Evolutionary conservation across 2,888 invertebrate genomes (phyloP), one percentile per base, ranked within the genome.

Genomic region (Prosopocoilus inquinatus): DNA sequence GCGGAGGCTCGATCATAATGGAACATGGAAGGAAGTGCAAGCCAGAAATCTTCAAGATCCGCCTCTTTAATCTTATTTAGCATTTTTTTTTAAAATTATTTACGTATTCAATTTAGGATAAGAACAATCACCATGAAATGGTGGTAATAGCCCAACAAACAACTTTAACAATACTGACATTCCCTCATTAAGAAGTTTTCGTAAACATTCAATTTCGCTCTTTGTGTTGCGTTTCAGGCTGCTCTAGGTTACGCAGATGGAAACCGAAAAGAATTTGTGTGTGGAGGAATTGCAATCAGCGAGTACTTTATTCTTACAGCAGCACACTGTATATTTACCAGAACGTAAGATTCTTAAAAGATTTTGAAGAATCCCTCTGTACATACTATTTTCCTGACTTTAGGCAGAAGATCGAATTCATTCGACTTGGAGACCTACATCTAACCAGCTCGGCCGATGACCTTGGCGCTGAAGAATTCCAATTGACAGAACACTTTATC

Each of bases 261-360:
- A 41, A 57, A 67, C 12, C 66, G 70, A 0, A 77, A 80, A 56
- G 58, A 65, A 1, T 85, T 83, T 79, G 65, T 68, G 1, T 89
- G 89, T 64, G 89, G 88, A 0, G 89, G 88, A 0, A 81, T 83
- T 9, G 75, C 89, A 8, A 82, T 89, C 50, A 84, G 84, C 50
- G 68, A 84, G 1, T 75, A 77, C 3, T 87, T 81, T 69, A 82
- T 89, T 32, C 68, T 89, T 2, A 86, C 87, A 0, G 88, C 88
- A 0, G 88, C 85, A 0, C 89, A 89, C 69, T 89, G 89, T 63
- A 69, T 70, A 8, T 47, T 60, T 44, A 50, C 64, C 33, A 51
- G 59, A 39, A 41, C 67, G 70, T 73, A 67, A 36, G 12, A 36
- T 36, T 12, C 4, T 11, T 11, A 11, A 11, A n/a, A n/a, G n/a